These are phyloP conservation scores for Gymnarchus niloticus DNA, from an alignment of 2,113 vertebrate species.

Conservation along the genomic window DNA sequence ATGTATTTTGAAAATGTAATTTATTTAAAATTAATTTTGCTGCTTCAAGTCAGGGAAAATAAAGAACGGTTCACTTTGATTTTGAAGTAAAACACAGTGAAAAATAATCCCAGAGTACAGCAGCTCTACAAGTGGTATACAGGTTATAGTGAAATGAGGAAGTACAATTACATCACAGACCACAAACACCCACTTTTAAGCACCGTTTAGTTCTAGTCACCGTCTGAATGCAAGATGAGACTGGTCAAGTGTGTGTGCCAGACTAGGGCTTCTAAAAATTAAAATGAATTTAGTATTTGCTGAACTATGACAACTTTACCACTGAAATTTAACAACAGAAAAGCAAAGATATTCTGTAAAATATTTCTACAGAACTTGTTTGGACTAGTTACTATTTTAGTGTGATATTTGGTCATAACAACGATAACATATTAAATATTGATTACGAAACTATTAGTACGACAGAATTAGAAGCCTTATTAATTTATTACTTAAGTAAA, in stretches of 20 bases:
- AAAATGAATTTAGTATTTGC: neutral
- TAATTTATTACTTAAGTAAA: too few relatives aligned
- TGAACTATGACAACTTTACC: neutral
- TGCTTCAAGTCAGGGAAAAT: neutral
- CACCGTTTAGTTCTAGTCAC: slow-evolving; percentile 4
- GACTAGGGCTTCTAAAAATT: neutral
- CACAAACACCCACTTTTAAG: slow-evolving; percentile 13
- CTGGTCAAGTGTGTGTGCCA: neutral
- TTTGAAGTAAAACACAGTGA: slow-evolving; percentile 36
- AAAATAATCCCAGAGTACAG: slow-evolving; percentile 40
- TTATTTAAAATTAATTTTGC: neutral
- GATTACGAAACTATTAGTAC: neutral
- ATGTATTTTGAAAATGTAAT: neutral
- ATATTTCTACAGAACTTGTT: neutral
- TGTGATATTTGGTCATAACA: neutral
- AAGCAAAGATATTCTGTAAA: neutral
- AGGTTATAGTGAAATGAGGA: slow-evolving; percentile 58
- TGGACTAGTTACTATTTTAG: neutral
- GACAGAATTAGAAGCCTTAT: neutral
- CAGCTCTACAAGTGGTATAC: slow-evolving; percentile 19
- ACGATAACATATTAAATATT: neutral
- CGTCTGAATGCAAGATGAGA: slow-evolving; percentile 32
- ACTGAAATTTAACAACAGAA: neutral
- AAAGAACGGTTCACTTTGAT: slow-evolving; percentile 10
- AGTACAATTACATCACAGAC: slow-evolving; percentile 43